phyloP scores from a whole-genome alignment of 1,140 invertebrate species.

The Drosophila bipectinata region DNA sequence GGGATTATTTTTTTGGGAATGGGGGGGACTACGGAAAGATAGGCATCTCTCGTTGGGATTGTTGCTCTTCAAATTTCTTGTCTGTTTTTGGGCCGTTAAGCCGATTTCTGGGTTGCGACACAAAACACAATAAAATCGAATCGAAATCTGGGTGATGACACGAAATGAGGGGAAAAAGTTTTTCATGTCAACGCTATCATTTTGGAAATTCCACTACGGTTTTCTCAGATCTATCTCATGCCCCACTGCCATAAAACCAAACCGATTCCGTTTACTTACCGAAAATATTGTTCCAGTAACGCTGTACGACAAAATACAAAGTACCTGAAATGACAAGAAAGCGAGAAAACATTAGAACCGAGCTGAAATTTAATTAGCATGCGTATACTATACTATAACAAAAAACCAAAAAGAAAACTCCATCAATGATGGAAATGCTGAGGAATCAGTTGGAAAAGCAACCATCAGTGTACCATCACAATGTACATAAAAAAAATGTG shows the following conservation, averaged over 20 bases:
- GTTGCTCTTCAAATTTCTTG: constrained; percentile 54
- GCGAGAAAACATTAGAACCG: constrained; percentile 16
- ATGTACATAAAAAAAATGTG: constrained; percentile 51
- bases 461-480: constrained; percentile 11
- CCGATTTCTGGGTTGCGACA: constrained; percentile 67
- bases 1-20: constrained; percentile 10
- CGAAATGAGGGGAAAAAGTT: constrained; percentile 11
- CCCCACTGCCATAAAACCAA: constrained; percentile 6
- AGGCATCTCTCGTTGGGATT: constrained; percentile 70
- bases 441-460: not conserved
- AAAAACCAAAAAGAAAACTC: not conserved
- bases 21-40: constrained; percentile 33
- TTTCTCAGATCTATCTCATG: not conserved
- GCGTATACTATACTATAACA: constrained; percentile 18
- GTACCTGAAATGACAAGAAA: constrained; percentile 30
- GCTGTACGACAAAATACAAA: not conserved
- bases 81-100: constrained; percentile 41
- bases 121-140: constrained; percentile 69
- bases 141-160: constrained; percentile 29
- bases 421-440: constrained; percentile 29
- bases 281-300: constrained; percentile 20
- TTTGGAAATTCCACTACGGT: constrained; percentile 69
- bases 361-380: constrained; percentile 65
- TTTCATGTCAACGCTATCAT: constrained; percentile 60
- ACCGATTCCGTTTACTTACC: constrained; percentile 19